These are phyloP conservation scores for Enchytraeus crypticus DNA, from an alignment of 2,888 invertebrate species.

Conservation along the genomic window DNA sequence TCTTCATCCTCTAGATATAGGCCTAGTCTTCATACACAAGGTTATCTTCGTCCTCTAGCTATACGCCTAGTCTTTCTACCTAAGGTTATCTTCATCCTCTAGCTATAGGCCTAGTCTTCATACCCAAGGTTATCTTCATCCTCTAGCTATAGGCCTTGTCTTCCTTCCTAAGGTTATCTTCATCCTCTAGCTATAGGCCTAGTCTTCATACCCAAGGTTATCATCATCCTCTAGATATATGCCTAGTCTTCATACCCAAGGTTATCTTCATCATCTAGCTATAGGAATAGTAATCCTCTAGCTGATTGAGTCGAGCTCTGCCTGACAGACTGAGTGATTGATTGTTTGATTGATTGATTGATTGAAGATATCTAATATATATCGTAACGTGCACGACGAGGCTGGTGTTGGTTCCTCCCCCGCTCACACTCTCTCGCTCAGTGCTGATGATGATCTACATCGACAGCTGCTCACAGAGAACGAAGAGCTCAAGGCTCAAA, in stretches of 20 bases:
- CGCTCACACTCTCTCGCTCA: constrained; percentile 48
- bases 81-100: no score
- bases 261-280: background rate
- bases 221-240: background rate
- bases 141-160: no score
- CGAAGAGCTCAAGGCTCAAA: constrained; percentile 87
- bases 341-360: background rate
- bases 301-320: background rate
- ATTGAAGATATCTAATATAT: constrained; percentile 39
- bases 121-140: no score
- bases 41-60: no score
- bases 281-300: background rate
- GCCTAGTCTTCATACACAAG: no score
- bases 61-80: no score
- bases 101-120: no score
- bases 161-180: no score
- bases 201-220: background rate
- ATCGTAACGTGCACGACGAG: constrained; percentile 41
- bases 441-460: constrained; percentile 87
- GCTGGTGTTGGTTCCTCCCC: constrained; percentile 36
- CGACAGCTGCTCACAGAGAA: constrained; percentile 86
- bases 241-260: background rate
- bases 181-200: no score
- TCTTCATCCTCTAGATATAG: background rate
- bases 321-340: background rate